phyloP scores from a whole-genome alignment of 2,888 invertebrate genomes.

The Girardia tigrina region DNA sequence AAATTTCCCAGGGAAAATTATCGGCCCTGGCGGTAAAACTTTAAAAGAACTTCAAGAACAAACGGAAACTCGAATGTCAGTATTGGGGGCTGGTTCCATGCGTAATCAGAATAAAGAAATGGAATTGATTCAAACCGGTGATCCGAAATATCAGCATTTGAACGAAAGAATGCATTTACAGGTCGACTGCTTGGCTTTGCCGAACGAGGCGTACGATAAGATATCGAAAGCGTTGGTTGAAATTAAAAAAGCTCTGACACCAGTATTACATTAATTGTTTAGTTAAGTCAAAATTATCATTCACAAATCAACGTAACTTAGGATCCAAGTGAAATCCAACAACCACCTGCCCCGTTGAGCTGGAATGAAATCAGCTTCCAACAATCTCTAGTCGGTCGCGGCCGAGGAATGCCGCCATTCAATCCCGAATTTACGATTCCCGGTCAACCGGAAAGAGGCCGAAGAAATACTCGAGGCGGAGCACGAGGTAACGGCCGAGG shows the following conservation, averaged over 20 bases:
- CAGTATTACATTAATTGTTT: neutral
- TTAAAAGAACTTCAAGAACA: constrained; percentile 24
- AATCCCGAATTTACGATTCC: neutral
- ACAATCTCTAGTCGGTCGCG: neutral
- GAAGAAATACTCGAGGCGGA: neutral
- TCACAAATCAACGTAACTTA: neutral
- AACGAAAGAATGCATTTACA: constrained; percentile 28
- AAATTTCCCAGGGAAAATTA: constrained; percentile 21
- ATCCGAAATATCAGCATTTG: constrained; percentile 24
- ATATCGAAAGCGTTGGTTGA: constrained; percentile 9
- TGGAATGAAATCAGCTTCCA: neutral
- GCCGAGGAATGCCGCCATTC: neutral
- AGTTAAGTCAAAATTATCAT: neutral
- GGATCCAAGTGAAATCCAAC: constrained; percentile 13
- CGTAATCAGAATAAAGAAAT: constrained; percentile 15
- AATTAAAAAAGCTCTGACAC: constrained; percentile 12
- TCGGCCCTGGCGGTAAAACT: constrained; percentile 14
- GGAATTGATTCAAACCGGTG: constrained; percentile 19
- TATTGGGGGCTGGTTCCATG: constrained; percentile 13
- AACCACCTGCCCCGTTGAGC: neutral
- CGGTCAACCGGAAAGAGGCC: neutral
- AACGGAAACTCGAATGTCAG: constrained; percentile 16
- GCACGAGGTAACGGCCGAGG: neutral
- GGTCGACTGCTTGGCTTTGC: constrained; percentile 15
- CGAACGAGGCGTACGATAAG: neutral